Evolutionary conservation across 2,113 vertebrate genomes (phyloP), one percentile per base, ranked within the genome.

Genomic region (Eurystomus gularis): DNA sequence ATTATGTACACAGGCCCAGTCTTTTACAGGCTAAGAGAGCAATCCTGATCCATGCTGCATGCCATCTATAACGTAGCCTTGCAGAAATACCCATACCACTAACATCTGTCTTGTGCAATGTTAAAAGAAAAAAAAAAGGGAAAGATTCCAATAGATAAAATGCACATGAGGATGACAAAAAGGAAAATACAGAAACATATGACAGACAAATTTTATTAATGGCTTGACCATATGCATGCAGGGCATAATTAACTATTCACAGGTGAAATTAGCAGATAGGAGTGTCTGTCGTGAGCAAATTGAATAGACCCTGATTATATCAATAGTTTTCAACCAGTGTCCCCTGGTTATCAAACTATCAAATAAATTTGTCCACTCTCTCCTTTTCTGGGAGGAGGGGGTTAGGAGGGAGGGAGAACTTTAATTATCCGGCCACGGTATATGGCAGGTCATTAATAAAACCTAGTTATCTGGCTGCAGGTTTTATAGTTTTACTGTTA

Each of bases 391-490:
- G 86, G 77, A 97, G 91, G 94, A 92, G 88, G 77, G 95, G 88
- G 94, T 91, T 94, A 97, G 97, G 83, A 97, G 97, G 97, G 96
- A 98, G 97, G 94, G 97, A 97, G 97, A 98, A 97, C 98, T 99
- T 99, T 99, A 99, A 99, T 99, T 99, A 99, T 98, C 98, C 98
- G 93, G 98, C 98, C 98, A 98, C 83, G 77, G 98, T 96, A 72
- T 94, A 97, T 99, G 99, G 99, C 99, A 99, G 99, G 99, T 99
- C 99, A 99, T 99, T 99, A 99, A 99, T 99, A 99, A 99, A 99
- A 98, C 97, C 98, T 98, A 99, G 98, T 99, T 99, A 99, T 99
- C 99, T 98, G 97, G 94, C 97, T 65, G 80, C 98, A 97, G 97
- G 98, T 98, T 98, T 98, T 98, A 97, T 98, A 98, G 98, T 98